These are phyloP conservation scores for Menidia beryllina DNA, from an alignment of 2,113 vertebrate genomes.

Conservation along the genomic window DNA sequence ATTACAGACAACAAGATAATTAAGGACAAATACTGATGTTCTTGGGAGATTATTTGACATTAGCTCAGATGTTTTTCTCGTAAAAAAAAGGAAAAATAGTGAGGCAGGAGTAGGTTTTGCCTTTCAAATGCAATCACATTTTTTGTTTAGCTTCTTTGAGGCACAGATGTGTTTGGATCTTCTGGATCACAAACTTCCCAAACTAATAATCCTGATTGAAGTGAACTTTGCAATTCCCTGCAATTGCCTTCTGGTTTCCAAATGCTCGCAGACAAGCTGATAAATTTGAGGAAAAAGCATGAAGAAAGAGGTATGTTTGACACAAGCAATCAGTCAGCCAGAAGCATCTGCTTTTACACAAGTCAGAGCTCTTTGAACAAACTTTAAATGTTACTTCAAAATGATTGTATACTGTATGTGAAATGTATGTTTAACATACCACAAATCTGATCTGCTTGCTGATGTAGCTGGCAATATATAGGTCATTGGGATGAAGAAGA, in stretches of 20 bases:
- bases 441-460: slow-evolving; percentile 22
- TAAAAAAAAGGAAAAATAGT: slow-evolving; percentile 46
- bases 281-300: slow-evolving; percentile 28
- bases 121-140: slow-evolving; percentile 54
- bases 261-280: slow-evolving; percentile 15
- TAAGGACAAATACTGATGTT: slow-evolving; percentile 60
- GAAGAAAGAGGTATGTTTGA: slow-evolving; percentile 34
- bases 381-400: slow-evolving; percentile 18
- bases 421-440: slow-evolving; percentile 27
- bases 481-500: slow-evolving; percentile 32
- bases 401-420: slow-evolving; percentile 11
- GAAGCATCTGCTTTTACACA: neutral
- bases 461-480: slow-evolving; percentile 30
- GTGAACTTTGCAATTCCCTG: slow-evolving; percentile 59
- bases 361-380: neutral
- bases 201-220: slow-evolving; percentile 48
- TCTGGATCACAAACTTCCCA: slow-evolving; percentile 56
- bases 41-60: slow-evolving; percentile 51
- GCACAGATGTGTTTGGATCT: slow-evolving; percentile 61
- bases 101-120: slow-evolving; percentile 24
- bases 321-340: slow-evolving; percentile 21
- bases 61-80: slow-evolving; percentile 48
- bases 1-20: slow-evolving; percentile 64
- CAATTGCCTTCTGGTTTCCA: slow-evolving; percentile 59
- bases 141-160: slow-evolving; percentile 40